Base-by-base conservation (phyloP, 2,797 vertebrate genomes). In the Rhinatrema bivittatum region DNA sequence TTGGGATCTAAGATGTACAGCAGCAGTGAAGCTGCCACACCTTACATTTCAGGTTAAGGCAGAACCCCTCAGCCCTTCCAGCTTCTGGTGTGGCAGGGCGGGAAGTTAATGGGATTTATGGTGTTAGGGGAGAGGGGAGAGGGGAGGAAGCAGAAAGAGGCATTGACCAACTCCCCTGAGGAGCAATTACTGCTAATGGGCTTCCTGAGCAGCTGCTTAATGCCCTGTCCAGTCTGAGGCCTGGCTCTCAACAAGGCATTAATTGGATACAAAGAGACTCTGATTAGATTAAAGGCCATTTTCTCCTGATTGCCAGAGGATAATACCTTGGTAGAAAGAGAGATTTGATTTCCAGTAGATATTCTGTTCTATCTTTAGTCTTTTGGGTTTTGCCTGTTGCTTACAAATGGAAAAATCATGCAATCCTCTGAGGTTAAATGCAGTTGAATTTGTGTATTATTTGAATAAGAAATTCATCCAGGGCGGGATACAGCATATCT, bases 251-350 rank as follows among this genome's bases (percentile, higher is more conserved):
- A 54, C 46, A 45, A 51, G 82, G 81, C 75, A 77, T 54, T 93
- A 89, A 97, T 93, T 88, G 79, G 88, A 93, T 93, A 88, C 87
- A 46, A 53, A 76, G 84, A 79, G 74, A 80, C 58, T 62, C 76
- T 89, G 88, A 98, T 98, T 91, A 65, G 87, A 94, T 97, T 94
- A 93, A 69, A 79, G 69, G 79, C 91, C 87, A 94, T 98, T 93
- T 94, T 86, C 81, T 84, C 51, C 64, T 60, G 55, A 52, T 42
- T 47, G 22, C 34, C 73, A 33, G 78, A 75, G 72, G 76, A 83
- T 74, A 74, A 87, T 87, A 74, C 72, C 71, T 71, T 71, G 63
- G 70, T 79, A 65, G 67, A 75, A 53, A 70, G 74, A 71, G 10
- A 72, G 42, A 58, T 56, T 50, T 62, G 57, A 64, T 68, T 62